Evolutionary conservation across 2,888 invertebrate species (phyloP).

Genomic region (Drosophila neonasuta): DNA sequence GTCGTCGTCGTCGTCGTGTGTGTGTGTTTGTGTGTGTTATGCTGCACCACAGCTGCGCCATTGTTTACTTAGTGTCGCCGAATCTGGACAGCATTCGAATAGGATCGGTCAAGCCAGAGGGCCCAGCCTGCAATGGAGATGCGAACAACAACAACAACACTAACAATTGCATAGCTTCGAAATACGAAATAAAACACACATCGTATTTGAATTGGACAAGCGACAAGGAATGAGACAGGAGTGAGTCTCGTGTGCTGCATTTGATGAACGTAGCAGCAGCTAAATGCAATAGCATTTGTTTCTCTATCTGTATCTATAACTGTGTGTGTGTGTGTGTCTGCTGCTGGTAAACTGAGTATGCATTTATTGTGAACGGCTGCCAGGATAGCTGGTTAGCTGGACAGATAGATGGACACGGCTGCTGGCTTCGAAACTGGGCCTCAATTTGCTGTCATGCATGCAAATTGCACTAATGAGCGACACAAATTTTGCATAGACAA

Average conservation of each 20-base stretch:
- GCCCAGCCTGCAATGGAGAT: neutral
- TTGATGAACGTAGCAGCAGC: slow-evolving; percentile 28
- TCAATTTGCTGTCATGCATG: slow-evolving; percentile 74
- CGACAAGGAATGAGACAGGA: neutral
- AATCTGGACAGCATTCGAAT: slow-evolving; percentile 59
- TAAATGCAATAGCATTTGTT: slow-evolving; percentile 15
- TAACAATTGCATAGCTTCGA: slow-evolving; percentile 49
- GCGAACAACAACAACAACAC: slow-evolving; percentile 11
- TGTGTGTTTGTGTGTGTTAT: slow-evolving; percentile 28
- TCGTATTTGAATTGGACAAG: slow-evolving; percentile 64
- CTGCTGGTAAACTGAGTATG: slow-evolving; percentile 39
- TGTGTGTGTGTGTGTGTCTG: slow-evolving; percentile 8
- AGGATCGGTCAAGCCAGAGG: slow-evolving; percentile 22
- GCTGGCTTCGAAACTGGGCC: slow-evolving; percentile 51
- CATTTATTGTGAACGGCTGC: slow-evolving; percentile 57
- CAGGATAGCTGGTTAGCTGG: neutral
- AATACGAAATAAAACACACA: slow-evolving; percentile 44
- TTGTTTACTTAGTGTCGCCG: slow-evolving; percentile 75
- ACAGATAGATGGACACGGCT: slow-evolving; percentile 54
- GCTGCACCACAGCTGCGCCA: slow-evolving; percentile 67
- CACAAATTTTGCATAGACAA: slow-evolving; percentile 73
- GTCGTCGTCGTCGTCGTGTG: neutral
- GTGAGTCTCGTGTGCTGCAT: slow-evolving; percentile 17
- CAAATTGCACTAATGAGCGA: slow-evolving; percentile 76
- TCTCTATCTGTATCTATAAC: slow-evolving; percentile 24